Conservation (phyloP, 2,888 invertebrate genomes). For the Biston betularia region DNA sequence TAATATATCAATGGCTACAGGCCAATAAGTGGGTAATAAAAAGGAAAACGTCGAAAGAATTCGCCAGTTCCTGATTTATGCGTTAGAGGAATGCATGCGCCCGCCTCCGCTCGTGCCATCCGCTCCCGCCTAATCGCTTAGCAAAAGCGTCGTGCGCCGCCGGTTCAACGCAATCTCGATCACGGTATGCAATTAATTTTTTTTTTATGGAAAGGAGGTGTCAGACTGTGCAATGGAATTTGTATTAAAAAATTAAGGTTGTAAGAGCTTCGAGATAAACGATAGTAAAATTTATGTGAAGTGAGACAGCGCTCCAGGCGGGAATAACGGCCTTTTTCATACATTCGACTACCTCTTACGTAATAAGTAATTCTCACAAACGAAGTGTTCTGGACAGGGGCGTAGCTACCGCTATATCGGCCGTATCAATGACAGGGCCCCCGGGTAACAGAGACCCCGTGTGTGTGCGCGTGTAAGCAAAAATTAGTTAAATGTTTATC, state of each 20-base stretch:
- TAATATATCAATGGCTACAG: slow-evolving; percentile 65
- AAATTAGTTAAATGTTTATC: no score
- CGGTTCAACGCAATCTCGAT: slow-evolving; percentile 52
- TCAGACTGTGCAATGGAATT: slow-evolving; percentile 21
- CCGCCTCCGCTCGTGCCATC: not conserved
- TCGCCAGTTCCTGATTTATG: slow-evolving; percentile 77
- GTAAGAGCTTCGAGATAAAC: not conserved
- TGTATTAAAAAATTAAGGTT: slow-evolving; percentile 27
- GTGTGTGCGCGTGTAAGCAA: no score
- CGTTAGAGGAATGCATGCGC: slow-evolving; percentile 66
- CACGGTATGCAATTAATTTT: slow-evolving; percentile 75
- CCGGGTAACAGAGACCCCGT: no score
- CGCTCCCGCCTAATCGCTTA: not conserved
- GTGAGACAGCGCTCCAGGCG: not conserved
- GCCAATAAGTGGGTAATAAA: slow-evolving; percentile 81
- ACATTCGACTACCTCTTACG: no score
- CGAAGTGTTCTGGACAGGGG: no score
- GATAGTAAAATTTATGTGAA: no score
- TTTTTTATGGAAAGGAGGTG: slow-evolving; percentile 40
- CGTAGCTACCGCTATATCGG: no score
- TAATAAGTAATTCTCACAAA: no score
- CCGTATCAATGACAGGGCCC: no score
- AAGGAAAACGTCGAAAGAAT: slow-evolving; percentile 69
- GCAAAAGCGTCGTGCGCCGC: no score
- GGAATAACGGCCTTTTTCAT: not conserved